A percentile compares a stretch with the other conserved stretches of the same genome.
phyloP scores from a whole-genome alignment of 2,113 vertebrate species.

The Ictalurus punctatus region DNA sequence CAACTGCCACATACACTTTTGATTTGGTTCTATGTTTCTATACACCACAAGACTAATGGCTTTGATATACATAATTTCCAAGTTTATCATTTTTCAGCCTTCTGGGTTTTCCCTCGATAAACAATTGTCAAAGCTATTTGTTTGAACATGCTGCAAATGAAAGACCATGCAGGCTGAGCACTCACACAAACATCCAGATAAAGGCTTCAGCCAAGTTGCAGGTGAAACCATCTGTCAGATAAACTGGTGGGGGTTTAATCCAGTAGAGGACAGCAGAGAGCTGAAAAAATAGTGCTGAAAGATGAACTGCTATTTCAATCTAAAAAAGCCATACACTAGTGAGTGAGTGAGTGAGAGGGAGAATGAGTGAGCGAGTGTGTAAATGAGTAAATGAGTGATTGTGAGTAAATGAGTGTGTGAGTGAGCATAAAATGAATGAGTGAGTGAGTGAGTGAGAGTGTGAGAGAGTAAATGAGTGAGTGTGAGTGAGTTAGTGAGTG shows the following conservation, averaged over 20 bases:
- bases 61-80: not conserved
- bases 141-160: not conserved
- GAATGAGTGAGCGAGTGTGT: not conserved
- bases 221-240: not conserved
- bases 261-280: slow-evolving; percentile 27
- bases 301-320: not conserved
- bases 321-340: not conserved
- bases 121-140: not conserved
- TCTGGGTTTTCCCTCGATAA: not conserved
- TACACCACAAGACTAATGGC: not conserved
- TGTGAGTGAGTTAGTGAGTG: too few relatives aligned
- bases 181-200: not conserved
- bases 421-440: too few relatives aligned
- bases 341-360: too few relatives aligned
- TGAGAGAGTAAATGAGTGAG: not conserved
- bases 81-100: not conserved
- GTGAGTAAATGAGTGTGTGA: too few relatives aligned
- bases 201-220: not conserved
- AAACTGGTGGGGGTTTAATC: not conserved
- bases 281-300: not conserved
- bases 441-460: not conserved
- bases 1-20: not conserved
- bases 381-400: too few relatives aligned
- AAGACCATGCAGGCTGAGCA: not conserved
- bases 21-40: not conserved